Evolutionary conservation across 1,140 invertebrate species (phyloP), one percentile per base, ranked within the genome.

Genomic region (Lepidostoma basale): DNA sequence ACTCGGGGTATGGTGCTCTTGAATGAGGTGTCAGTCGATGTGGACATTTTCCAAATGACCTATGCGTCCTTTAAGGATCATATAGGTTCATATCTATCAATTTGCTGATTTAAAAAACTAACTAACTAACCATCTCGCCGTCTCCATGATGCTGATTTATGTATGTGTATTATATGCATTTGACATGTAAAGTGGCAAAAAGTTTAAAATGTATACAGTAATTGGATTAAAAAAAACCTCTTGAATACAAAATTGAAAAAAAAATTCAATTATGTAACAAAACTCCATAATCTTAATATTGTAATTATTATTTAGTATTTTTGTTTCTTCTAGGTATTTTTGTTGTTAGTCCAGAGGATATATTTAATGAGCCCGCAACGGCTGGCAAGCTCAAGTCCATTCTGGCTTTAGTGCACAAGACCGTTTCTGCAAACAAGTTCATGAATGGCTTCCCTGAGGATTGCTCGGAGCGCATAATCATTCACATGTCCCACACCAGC

Each of bases 301-400:
- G 30, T 33, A 33, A 6, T 12, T 6, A 33, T 33, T 12, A 33
- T 12, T 6, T 6, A 6, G 5, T 9, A 65, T 65, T 12, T 65
- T 49, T 25, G 10, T 25, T 25, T 74, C 83, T 89, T n/a, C 76
- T 88, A 58, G 90, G 85, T 65, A 77, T 85, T 74, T 87, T 87
- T 74, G 76, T 87, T 16, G 81, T 88, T 30, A 85, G 85, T 23
- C 28, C 58, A n/a, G 85, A 86, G 70, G 87, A 91, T 74, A 81
- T 87, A 69, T 86, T 91, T 75, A 84, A 79, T 40, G 81, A 85
- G 60, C 76, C 77, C 9, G 77, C 82, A 30, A 76, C 80, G 63
- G 77, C 80, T 44, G 74, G 77, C 30, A 88, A 86, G 78, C 69
- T 90, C 0, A 85, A 80, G 78, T 79, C 81, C 3, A 78, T 90